Conservation (phyloP, 2,888 invertebrate species). For the Drosophila yooni region DNA sequence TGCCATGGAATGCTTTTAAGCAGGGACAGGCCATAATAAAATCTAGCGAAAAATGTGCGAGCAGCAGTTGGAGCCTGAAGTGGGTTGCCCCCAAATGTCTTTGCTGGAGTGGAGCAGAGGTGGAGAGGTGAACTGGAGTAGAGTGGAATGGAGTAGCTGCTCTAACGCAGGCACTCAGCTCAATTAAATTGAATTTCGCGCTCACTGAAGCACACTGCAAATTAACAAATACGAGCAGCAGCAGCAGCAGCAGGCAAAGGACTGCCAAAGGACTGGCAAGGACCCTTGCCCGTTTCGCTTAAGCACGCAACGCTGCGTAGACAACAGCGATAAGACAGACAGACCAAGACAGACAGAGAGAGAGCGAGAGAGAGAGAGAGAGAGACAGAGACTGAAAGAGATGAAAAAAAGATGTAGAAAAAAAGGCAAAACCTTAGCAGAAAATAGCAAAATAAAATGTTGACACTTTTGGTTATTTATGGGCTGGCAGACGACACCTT, state of each 20-base stretch:
- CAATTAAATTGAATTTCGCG: slow-evolving; percentile 83
- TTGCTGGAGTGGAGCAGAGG: not conserved
- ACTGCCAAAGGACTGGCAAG: slow-evolving; percentile 32
- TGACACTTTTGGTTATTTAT: slow-evolving; percentile 83
- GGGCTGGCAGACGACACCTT: slow-evolving; percentile 80
- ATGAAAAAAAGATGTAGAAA: not conserved
- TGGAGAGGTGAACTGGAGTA: slow-evolving; percentile 1
- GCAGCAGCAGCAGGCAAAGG: slow-evolving; percentile 14
- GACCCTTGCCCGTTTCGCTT: slow-evolving; percentile 76
- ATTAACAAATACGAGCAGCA: slow-evolving; percentile 72
- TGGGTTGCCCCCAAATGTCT: slow-evolving; percentile 26
- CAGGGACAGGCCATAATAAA: slow-evolving; percentile 76
- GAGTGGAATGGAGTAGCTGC: slow-evolving; percentile 11
- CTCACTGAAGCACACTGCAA: slow-evolving; percentile 81
- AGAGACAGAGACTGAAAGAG: slow-evolving; percentile 2
- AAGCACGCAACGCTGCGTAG: slow-evolving; percentile 78
- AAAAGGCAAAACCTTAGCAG: slow-evolving; percentile 38
- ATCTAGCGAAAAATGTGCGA: slow-evolving; percentile 77
- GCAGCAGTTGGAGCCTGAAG: slow-evolving; percentile 26
- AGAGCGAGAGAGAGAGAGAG: slow-evolving; percentile 5
- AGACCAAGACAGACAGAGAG: slow-evolving; percentile 10
- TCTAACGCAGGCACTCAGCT: slow-evolving; percentile 74
- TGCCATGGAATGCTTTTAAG: slow-evolving; percentile 77
- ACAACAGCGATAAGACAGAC: slow-evolving; percentile 43
- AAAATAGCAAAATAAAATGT: slow-evolving; percentile 82